A percentile compares a stretch with the other conserved stretches of the same genome.
Evolutionary conservation across 2,797 vertebrate species (phyloP).

Genomic region (Leucoraja ocellata): DNA sequence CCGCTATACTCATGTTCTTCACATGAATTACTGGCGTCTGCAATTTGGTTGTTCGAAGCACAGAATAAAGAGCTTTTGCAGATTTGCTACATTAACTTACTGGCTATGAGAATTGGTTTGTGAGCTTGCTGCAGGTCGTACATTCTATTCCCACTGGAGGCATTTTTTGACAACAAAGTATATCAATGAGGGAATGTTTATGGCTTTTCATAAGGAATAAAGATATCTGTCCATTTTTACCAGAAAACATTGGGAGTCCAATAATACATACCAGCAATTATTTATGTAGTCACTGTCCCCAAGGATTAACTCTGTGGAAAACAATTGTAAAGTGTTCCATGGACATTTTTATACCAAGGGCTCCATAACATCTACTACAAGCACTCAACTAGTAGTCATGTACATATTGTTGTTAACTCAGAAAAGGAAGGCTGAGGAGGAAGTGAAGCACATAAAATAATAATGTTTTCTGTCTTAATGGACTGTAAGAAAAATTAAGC

Average conservation of each 20-base stretch:
- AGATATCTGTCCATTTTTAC: constrained; percentile 38
- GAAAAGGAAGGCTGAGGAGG: not conserved
- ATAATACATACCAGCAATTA: constrained; percentile 35
- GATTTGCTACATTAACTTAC: constrained; percentile 27
- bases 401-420: constrained; percentile 24
- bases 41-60: constrained; percentile 28
- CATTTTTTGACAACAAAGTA: constrained; percentile 33
- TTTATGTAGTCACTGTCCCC: constrained; percentile 23
- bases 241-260: constrained; percentile 12
- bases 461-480: not conserved
- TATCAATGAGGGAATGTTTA: constrained; percentile 31
- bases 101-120: constrained; percentile 24
- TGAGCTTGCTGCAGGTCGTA: constrained; percentile 24
- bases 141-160: constrained; percentile 33
- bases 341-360: constrained; percentile 22
- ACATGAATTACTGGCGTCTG: constrained; percentile 22
- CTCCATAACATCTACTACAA: not conserved
- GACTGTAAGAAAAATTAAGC: not conserved
- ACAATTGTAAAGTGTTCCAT: constrained; percentile 30
- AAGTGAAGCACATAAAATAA: not conserved
- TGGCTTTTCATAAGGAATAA: constrained; percentile 36
- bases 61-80: constrained; percentile 27
- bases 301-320: constrained; percentile 12
- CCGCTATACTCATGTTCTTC: not conserved
- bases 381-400: not conserved